Evolutionary conservation across 2,888 invertebrate species (phyloP).

Genomic region (Plusia festucae): DNA sequence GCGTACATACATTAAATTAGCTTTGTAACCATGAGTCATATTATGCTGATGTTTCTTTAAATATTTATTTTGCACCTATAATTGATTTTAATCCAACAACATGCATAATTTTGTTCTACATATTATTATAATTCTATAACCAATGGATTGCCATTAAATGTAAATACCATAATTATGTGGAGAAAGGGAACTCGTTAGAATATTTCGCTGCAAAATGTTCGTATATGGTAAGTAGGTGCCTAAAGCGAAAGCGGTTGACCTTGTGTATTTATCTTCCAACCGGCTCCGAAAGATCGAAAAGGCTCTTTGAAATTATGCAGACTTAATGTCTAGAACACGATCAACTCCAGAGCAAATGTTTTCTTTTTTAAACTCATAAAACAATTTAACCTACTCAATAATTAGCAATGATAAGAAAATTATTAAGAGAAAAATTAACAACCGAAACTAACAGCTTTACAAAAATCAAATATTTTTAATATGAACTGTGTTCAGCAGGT

Average conservation of each 20-base stretch:
- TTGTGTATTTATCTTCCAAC: conserved; percentile 67
- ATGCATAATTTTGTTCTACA: not conserved
- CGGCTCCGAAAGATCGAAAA: conserved; percentile 52
- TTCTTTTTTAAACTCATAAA: too few species aligned
- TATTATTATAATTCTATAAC: not conserved
- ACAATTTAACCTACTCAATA: not conserved
- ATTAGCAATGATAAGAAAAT: not conserved
- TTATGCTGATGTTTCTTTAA: conserved; percentile 37
- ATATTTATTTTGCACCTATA: too few species aligned
- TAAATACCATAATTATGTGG: conserved; percentile 7
- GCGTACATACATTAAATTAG: conserved; percentile 43
- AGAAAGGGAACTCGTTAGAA: conserved; percentile 26
- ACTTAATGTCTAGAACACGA: not conserved
- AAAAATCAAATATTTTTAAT: not conserved
- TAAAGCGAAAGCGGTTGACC: conserved; percentile 79
- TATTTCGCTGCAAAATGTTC: conserved; percentile 50
- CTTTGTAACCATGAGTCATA: conserved; percentile 41
- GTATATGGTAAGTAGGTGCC: conserved; percentile 35
- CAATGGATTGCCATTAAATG: not conserved
- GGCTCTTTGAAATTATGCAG: conserved; percentile 20
- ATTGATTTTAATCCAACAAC: not conserved
- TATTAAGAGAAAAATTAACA: not conserved
- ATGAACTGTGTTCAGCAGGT: not conserved
- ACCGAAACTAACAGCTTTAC: too few species aligned
- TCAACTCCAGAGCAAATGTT: not conserved